Percentiles rank a stretch among this genome's conserved stretches.
Evolutionary conservation across 1,140 invertebrate genomes (phyloP).

Genomic region (Ostrea denselamellosa): DNA sequence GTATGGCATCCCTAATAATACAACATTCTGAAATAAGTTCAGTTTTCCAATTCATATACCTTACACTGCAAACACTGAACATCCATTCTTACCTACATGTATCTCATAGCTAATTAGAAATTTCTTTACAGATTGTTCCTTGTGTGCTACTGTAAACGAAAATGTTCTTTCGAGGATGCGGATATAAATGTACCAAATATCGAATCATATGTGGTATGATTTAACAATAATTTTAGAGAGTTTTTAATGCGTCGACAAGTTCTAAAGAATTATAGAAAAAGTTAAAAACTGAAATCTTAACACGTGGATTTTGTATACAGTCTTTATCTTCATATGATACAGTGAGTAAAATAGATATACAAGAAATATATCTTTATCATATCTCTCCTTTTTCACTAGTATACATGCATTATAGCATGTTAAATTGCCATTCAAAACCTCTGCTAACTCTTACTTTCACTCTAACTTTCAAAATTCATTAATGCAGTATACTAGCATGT

Average conservation of each 20-base stretch:
- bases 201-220: not conserved
- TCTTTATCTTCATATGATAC: not conserved
- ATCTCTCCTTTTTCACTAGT: not conserved
- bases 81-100: no score
- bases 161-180: not conserved
- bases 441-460: not conserved
- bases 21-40: no score
- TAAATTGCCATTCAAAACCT: not conserved
- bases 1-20: no score
- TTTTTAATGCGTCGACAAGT: no score
- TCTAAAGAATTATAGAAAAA: not conserved
- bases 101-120: no score
- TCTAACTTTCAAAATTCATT: no score
- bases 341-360: slow-evolving; percentile 3
- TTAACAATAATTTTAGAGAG: not conserved
- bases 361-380: not conserved
- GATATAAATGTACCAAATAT: not conserved
- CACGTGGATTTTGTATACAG: not conserved
- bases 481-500: no score
- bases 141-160: not conserved
- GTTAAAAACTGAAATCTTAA: not conserved
- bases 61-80: no score
- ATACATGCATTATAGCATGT: not conserved
- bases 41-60: no score
- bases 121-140: not conserved